phyloP scores from a whole-genome alignment of 2,888 invertebrate species.

The Acanthosepion esculentum region DNA sequence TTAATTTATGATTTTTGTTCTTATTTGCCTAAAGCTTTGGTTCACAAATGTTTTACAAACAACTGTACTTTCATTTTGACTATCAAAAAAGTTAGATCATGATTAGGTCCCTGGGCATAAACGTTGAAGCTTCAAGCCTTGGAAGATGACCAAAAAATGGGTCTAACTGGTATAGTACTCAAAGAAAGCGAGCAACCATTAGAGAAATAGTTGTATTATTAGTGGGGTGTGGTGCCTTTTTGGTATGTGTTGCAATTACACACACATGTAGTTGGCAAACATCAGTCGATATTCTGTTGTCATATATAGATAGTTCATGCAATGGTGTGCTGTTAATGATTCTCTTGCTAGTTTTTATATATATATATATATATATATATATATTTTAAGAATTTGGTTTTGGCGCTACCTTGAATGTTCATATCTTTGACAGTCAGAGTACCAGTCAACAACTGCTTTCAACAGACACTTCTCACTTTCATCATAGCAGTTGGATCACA shows the following conservation, averaged over 20 bases:
- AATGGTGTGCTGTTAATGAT: neutral
- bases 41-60: no score
- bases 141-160: neutral
- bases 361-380: neutral
- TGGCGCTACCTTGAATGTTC: neutral
- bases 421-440: neutral
- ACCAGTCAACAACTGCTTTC: neutral
- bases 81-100: neutral
- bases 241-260: conserved; percentile 15
- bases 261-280: neutral
- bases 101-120: neutral
- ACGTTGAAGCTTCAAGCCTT: neutral
- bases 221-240: neutral
- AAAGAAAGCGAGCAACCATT: neutral
- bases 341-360: neutral
- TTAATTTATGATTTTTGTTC: no score
- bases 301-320: neutral
- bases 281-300: neutral
- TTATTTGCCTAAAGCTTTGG: no score
- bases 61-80: no score
- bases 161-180: conserved; percentile 2
- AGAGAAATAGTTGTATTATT: neutral
- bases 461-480: neutral
- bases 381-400: neutral
- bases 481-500: neutral